Percentiles rank a stretch among this genome's conserved stretches.
Conservation (phyloP, 1,140 invertebrate species). For the Drosophila serrata region DNA sequence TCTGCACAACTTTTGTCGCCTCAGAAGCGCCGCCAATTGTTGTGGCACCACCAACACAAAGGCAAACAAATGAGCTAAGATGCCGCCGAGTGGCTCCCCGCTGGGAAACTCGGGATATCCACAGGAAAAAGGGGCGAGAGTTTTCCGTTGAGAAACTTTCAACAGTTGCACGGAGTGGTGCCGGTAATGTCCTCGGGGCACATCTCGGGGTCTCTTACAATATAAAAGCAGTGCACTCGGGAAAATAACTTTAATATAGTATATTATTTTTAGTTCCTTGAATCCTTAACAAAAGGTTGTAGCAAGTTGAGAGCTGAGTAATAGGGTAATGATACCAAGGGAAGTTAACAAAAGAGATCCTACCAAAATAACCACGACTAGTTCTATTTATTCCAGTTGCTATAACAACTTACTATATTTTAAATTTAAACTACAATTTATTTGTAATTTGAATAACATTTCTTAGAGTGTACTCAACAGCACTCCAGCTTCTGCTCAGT, state of each 20-base stretch:
- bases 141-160: constrained; percentile 52
- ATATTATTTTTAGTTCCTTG: background rate
- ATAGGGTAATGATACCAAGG: background rate
- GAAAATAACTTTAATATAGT: background rate
- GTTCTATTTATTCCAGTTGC: background rate
- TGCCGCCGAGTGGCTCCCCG: constrained; percentile 16
- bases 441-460: background rate
- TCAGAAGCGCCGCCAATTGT: constrained; percentile 69
- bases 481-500: constrained; percentile 21
- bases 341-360: background rate
- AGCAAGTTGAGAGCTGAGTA: background rate
- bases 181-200: constrained; percentile 40
- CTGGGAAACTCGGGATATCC: constrained; percentile 30
- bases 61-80: constrained; percentile 73
- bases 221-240: constrained; percentile 15
- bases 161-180: constrained; percentile 39
- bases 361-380: background rate
- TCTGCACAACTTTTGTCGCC: constrained; percentile 60
- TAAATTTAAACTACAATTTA: background rate
- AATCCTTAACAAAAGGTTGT: background rate
- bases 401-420: background rate
- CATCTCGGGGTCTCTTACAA: constrained; percentile 14
- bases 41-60: constrained; percentile 78
- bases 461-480: constrained; percentile 9
- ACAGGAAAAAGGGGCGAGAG: constrained; percentile 20